Evolutionary conservation across 2,797 vertebrate genomes (phyloP).

Genomic region (Dipus sagitta): DNA sequence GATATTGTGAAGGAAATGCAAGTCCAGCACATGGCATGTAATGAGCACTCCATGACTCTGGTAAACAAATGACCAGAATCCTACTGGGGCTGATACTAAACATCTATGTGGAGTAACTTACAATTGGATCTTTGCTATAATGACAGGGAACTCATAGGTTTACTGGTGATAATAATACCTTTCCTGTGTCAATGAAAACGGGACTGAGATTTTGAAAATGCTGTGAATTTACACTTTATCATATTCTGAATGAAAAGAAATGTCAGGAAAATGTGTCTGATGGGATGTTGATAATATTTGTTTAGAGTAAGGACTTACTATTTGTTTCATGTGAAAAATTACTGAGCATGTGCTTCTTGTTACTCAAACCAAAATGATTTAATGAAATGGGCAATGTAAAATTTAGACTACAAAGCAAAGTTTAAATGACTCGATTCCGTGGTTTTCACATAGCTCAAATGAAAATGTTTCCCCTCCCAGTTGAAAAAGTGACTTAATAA

Average conservation of each 20-base stretch:
- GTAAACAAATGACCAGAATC: not conserved
- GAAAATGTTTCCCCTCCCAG: constrained; percentile 47
- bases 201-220: constrained; percentile 4
- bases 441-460: constrained; percentile 65
- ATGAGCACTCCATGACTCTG: not conserved
- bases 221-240: not conserved
- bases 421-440: constrained; percentile 69
- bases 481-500: constrained; percentile 70
- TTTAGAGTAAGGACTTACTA: not conserved
- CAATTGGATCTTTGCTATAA: not conserved
- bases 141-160: not conserved
- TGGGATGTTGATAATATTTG: not conserved
- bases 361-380: constrained; percentile 66
- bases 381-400: constrained; percentile 78
- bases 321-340: constrained; percentile 47
- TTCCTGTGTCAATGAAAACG: not conserved
- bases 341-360: not conserved
- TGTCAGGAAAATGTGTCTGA: not conserved
- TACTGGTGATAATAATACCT: not conserved
- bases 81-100: not conserved
- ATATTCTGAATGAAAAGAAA: not conserved
- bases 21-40: not conserved
- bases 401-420: constrained; percentile 77
- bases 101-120: not conserved
- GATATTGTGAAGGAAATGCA: not conserved